phyloP scores from a whole-genome alignment of 1,140 invertebrate species.

The Ephestia elutella region DNA sequence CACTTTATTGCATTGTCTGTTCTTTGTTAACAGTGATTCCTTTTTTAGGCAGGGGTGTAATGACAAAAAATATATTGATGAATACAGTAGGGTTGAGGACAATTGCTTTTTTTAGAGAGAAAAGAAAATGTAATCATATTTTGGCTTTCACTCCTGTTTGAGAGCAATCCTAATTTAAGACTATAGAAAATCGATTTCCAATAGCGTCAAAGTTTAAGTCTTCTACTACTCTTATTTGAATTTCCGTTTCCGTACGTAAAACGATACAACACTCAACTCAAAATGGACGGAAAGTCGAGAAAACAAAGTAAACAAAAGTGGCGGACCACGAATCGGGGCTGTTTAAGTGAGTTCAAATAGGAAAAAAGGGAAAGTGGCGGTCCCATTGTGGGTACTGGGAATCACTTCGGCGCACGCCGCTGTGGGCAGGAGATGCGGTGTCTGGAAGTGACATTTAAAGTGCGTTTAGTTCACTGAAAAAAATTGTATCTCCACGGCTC shows the following conservation, averaged over 20 bases:
- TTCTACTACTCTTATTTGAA: neutral
- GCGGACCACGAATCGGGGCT: slow-evolving; percentile 41
- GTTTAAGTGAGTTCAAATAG: slow-evolving; percentile 69
- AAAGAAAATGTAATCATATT: too few relatives aligned
- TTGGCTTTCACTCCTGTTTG: too few relatives aligned
- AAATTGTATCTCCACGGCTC: too few relatives aligned
- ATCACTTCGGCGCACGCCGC: slow-evolving; percentile 43
- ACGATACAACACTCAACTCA: slow-evolving; percentile 44
- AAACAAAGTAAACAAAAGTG: slow-evolving; percentile 54
- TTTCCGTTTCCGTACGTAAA: slow-evolving; percentile 19
- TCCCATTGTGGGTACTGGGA: slow-evolving; percentile 44
- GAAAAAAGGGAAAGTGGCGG: slow-evolving; percentile 57
- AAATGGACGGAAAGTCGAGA: slow-evolving; percentile 27
- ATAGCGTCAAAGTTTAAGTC: neutral
- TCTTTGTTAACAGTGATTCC: slow-evolving; percentile 14
- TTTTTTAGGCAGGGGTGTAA: slow-evolving; percentile 12
- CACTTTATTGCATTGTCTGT: slow-evolving; percentile 26
- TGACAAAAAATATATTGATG: neutral
- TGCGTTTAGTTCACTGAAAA: neutral
- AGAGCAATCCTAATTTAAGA: too few relatives aligned
- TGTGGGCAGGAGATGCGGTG: neutral
- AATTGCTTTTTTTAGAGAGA: too few relatives aligned
- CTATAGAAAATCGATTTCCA: too few relatives aligned
- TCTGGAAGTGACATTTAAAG: slow-evolving; percentile 11
- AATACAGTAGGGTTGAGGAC: neutral